These are phyloP conservation scores for Drosophila fungiperda DNA, from an alignment of 2,888 invertebrate genomes.

Conservation along the genomic window DNA sequence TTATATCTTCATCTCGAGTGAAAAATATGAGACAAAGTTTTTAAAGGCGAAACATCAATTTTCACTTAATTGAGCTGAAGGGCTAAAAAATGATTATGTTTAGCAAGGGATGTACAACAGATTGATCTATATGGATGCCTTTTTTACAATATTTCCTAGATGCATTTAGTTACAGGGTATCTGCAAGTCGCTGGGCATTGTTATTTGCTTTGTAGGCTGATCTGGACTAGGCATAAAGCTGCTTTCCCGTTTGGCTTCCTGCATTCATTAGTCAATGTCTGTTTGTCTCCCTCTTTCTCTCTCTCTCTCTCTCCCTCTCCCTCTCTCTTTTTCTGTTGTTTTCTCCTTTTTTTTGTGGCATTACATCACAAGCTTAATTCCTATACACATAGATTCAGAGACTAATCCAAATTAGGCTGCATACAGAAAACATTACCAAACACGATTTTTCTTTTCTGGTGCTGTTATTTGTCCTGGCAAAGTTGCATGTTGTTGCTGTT, in stretches of 20 bases:
- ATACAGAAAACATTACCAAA: constrained; percentile 50
- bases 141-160: not conserved
- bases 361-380: constrained; percentile 77
- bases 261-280: constrained; percentile 72
- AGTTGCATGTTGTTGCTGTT: constrained; percentile 34
- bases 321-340: not conserved
- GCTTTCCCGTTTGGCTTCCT: constrained; percentile 14
- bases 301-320: not conserved
- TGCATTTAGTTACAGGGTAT: constrained; percentile 1
- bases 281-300: not conserved
- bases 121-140: not conserved
- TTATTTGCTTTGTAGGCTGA: constrained; percentile 32
- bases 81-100: not conserved
- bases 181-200: not conserved
- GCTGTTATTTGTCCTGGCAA: constrained; percentile 13
- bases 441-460: constrained; percentile 17
- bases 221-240: constrained; percentile 36
- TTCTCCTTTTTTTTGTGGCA: constrained; percentile 50
- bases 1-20: not conserved
- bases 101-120: not conserved
- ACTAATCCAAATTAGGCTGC: constrained; percentile 70
- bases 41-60: not conserved
- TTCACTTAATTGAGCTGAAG: not conserved
- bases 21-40: not conserved
- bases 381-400: constrained; percentile 31